Evolutionary conservation across 2,113 vertebrate genomes (phyloP), one percentile per base, ranked within the genome.

Genomic region (Micronycteris hirsuta): DNA sequence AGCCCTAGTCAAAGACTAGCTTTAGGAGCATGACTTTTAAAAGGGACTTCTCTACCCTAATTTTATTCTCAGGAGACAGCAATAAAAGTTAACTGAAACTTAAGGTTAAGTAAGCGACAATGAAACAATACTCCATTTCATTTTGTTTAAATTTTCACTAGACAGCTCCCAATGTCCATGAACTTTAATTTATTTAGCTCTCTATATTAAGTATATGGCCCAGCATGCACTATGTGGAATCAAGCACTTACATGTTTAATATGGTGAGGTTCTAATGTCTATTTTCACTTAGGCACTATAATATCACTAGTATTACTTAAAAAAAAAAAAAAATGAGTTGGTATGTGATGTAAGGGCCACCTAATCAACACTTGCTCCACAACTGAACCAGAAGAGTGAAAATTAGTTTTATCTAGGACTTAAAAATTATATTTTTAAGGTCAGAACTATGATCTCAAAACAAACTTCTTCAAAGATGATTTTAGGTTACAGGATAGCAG

Each of bases 381-480:
- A 92, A 92, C 4, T 93, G 41, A 22, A 82, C 49, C 14, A 94
- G 17, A 90, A 89, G 24, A 95, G 7, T 63, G 41, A 94, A 96
- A 91, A 80, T 45, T 65, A 88, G 49, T 96, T 92, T 89, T 76
- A 94, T 22, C 9, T 10, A 86, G 41, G 56, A 38, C 17, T 93
- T 95, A 80, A 95, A 91, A 70, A 31, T 20, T 94, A 43, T 93
- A 80, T 68, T 77, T 52, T 89, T 92, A 83, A 93, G 5, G 8
- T 82, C 77, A 90, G 22, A 94, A 89, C 10, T 28, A 71, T 45
- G 41, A 89, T n/a, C 45, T 89, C 68, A 71, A 45, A 94, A 76
- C 28, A 88, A 89, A 56, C 8, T 86, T n/a, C 58, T 67, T 71
- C 31, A 97, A 92, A 68, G 19, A 85, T 90, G 71, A 93, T 43